A percentile compares a stretch with the other conserved stretches of the same genome.
These are phyloP conservation scores for Marmota monax DNA, from an alignment of 2,113 vertebrate species.

Conservation along the genomic window DNA sequence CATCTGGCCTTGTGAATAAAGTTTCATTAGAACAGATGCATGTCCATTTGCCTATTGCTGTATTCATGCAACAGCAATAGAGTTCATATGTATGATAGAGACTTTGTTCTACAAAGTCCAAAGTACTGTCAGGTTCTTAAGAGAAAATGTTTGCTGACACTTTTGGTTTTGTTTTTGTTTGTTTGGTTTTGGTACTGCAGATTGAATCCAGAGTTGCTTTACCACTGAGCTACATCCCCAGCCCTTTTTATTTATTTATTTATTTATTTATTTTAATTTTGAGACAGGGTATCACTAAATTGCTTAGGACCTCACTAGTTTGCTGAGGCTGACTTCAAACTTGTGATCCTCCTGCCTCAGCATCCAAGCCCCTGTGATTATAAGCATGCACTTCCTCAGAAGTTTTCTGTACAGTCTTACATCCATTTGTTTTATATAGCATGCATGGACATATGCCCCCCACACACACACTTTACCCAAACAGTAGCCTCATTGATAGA, in stretches of 20 bases:
- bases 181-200: too few relatives aligned
- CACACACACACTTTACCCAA: too few relatives aligned
- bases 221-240: too few relatives aligned
- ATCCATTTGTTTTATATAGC: background rate
- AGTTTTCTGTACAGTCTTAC: background rate
- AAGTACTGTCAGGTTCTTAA: background rate
- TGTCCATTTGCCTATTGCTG: background rate
- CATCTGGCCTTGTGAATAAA: conserved; percentile 17
- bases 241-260: too few relatives aligned
- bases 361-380: too few relatives aligned
- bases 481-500: background rate
- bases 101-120: background rate
- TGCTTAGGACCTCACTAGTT: too few relatives aligned
- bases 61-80: background rate
- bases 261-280: too few relatives aligned
- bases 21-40: background rate
- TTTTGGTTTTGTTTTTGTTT: background rate
- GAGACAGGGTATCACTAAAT: too few relatives aligned
- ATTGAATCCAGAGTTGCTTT: too few relatives aligned
- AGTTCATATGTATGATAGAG: background rate
- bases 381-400: background rate
- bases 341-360: too few relatives aligned
- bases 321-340: too few relatives aligned
- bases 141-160: background rate
- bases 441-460: background rate